Conservation (phyloP, 2,113 vertebrate genomes). For the Carassius auratus region DNA sequence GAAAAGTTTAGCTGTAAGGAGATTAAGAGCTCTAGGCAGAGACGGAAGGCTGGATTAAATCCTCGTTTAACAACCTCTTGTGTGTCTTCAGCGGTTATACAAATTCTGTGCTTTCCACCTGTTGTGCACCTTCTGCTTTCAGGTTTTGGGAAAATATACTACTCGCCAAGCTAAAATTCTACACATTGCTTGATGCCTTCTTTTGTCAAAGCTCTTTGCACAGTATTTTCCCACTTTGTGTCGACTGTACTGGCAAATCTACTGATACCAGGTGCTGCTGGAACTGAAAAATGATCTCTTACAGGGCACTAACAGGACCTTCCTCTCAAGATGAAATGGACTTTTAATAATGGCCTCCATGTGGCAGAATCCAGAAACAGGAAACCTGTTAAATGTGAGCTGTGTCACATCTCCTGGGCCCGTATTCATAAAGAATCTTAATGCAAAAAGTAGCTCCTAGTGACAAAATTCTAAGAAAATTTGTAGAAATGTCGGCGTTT, state of each 20-base stretch:
- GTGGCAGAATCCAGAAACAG: slow-evolving; percentile 15
- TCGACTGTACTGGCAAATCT: not conserved
- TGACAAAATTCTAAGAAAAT: too few species aligned
- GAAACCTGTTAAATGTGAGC: slow-evolving; percentile 12
- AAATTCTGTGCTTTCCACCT: slow-evolving; percentile 40
- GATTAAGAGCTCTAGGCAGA: slow-evolving; percentile 70
- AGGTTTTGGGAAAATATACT: slow-evolving; percentile 4
- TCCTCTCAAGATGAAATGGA: slow-evolving; percentile 48
- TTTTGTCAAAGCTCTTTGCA: slow-evolving; percentile 52
- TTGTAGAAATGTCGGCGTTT: too few species aligned
- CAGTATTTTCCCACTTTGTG: slow-evolving; percentile 12
- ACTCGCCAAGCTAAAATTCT: not conserved
- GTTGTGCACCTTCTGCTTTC: slow-evolving; percentile 19
- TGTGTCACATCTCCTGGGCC: not conserved
- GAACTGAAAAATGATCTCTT: slow-evolving; percentile 4
- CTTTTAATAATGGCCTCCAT: slow-evolving; percentile 55
- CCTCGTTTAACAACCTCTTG: slow-evolving; percentile 63
- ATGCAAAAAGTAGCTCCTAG: too few species aligned
- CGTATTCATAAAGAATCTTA: too few species aligned
- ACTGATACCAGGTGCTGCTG: slow-evolving; percentile 15
- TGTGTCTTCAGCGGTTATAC: slow-evolving; percentile 60
- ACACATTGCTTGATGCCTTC: slow-evolving; percentile 1
- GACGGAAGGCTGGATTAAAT: slow-evolving; percentile 69
- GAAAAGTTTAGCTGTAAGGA: slow-evolving; percentile 73
- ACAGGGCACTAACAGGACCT: slow-evolving; percentile 13